These are phyloP conservation scores for Pteropus alecto DNA, from an alignment of 2,113 vertebrate species.

Conservation along the genomic window DNA sequence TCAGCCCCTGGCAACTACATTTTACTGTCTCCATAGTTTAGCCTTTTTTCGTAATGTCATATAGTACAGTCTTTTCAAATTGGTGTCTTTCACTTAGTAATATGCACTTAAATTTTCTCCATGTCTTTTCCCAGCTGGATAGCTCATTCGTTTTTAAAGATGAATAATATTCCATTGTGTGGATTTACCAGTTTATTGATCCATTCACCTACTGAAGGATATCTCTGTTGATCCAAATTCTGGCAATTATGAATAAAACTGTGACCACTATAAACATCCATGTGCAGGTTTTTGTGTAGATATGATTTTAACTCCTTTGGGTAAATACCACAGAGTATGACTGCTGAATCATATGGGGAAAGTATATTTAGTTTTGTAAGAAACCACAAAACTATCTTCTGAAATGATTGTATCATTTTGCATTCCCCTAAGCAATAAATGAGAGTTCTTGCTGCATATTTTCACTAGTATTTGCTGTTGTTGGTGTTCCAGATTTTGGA, in stretches of 20 bases:
- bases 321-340: neutral
- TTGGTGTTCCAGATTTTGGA: neutral
- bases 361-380: neutral
- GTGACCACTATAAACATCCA: neutral
- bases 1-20: neutral
- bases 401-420: too few relatives aligned
- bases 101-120: neutral
- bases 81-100: neutral
- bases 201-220: neutral
- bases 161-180: neutral
- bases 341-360: neutral
- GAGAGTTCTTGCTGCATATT: neutral
- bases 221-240: neutral
- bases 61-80: neutral
- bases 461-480: neutral
- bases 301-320: neutral
- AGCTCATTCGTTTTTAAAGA: neutral
- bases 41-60: neutral
- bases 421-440: neutral
- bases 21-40: neutral
- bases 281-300: neutral
- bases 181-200: neutral
- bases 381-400: neutral
- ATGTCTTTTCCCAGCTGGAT: neutral
- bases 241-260: neutral